phyloP scores from a whole-genome alignment of 1,140 invertebrate genomes.

The Drosophila oshimai region DNA sequence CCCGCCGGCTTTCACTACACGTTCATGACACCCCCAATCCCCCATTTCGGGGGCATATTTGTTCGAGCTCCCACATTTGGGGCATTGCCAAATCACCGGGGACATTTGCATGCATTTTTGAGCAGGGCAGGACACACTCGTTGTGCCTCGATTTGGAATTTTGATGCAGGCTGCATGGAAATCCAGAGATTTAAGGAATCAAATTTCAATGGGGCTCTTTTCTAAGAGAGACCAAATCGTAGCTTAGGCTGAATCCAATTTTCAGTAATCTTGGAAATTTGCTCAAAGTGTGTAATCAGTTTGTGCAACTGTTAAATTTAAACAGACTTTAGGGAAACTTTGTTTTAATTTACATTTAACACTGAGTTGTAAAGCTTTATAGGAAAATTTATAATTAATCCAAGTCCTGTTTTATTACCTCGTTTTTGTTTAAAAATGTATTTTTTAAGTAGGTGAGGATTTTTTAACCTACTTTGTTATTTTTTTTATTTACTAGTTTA shows the following conservation, averaged over 20 bases:
- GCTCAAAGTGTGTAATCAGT: background rate
- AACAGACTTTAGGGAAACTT: too few species aligned
- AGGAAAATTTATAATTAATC: too few species aligned
- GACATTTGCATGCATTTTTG: slow-evolving; percentile 47
- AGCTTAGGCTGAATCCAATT: background rate
- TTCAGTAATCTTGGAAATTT: background rate
- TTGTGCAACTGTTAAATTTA: too few species aligned
- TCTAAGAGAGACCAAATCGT: background rate
- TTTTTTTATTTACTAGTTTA: slow-evolving; percentile 5
- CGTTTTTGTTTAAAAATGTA: too few species aligned
- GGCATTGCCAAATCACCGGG: slow-evolving; percentile 52
- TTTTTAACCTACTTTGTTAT: too few species aligned
- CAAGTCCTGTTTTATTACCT: too few species aligned
- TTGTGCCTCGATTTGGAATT: background rate
- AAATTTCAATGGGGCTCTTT: slow-evolving; percentile 1
- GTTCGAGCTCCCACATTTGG: slow-evolving; percentile 45
- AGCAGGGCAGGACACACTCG: background rate
- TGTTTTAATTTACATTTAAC: too few species aligned
- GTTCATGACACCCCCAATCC: slow-evolving; percentile 8
- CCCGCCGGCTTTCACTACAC: slow-evolving; percentile 10
- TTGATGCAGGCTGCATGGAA: background rate
- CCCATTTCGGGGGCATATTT: slow-evolving; percentile 54
- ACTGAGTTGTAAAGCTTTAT: too few species aligned
- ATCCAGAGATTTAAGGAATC: background rate
- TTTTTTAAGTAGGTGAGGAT: too few species aligned